Evolutionary conservation across 2,888 invertebrate species (phyloP).

Genomic region (Stenodera caucasica): DNA sequence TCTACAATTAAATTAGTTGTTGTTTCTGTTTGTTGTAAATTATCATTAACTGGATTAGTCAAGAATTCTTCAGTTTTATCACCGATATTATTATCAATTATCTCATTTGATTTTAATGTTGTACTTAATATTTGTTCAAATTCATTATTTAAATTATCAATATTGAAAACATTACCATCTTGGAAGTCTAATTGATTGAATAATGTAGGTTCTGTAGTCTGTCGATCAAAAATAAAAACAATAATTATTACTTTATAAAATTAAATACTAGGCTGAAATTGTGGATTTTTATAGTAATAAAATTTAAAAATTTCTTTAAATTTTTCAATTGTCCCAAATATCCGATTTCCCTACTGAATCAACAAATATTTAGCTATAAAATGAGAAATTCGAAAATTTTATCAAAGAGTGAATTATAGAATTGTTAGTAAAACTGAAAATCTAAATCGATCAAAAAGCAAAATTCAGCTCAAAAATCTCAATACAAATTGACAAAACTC

Average conservation of each 20-base stretch:
- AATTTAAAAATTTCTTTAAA: too few species aligned
- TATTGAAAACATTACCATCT: conserved; percentile 39
- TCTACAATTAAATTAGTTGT: neutral
- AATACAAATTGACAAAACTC: too few species aligned
- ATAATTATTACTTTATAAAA: conserved; percentile 16
- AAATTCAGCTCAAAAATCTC: too few species aligned
- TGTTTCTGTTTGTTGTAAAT: neutral
- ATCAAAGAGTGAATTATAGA: too few species aligned
- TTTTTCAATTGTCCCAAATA: too few species aligned
- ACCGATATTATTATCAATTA: neutral
- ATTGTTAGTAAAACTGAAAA: too few species aligned
- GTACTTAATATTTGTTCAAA: conserved; percentile 13
- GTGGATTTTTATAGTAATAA: too few species aligned
- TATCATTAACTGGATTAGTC: neutral
- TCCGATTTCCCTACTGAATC: too few species aligned
- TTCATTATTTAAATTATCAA: conserved; percentile 19
- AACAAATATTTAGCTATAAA: too few species aligned
- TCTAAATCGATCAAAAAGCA: too few species aligned
- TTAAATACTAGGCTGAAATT: too few species aligned
- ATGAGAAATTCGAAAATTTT: too few species aligned
- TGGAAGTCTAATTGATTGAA: conserved; percentile 40
- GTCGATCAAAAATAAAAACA: conserved; percentile 11
- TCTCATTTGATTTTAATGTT: neutral
- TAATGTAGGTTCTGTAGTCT: conserved; percentile 35
- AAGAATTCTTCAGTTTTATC: neutral